Percentiles rank a stretch among this genome's conserved stretches.
Conservation (phyloP, 2,888 invertebrate genomes). For the Dorcus parallelipipedus region DNA sequence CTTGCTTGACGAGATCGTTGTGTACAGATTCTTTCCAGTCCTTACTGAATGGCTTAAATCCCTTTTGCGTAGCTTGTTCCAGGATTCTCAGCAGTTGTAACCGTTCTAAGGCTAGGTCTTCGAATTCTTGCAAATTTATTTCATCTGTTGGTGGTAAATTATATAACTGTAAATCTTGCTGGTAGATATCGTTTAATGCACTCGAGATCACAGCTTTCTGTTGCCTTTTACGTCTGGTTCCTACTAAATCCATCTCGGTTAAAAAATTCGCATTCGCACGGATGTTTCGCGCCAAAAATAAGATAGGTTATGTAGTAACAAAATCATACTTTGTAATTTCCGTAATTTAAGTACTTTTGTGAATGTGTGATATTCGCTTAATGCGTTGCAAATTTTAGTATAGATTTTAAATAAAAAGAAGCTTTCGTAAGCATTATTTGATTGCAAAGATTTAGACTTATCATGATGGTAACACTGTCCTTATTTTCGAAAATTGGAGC, state of each 20-base stretch:
- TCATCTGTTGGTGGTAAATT: constrained; percentile 68
- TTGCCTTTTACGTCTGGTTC: constrained; percentile 31
- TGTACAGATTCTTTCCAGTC: constrained; percentile 66
- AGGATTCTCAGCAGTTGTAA: constrained; percentile 74
- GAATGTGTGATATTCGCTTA: no score
- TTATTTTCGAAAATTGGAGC: no score
- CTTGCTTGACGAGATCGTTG: constrained; percentile 64
- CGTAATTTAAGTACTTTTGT: no score
- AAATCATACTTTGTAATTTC: no score
- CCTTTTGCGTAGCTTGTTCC: constrained; percentile 68
- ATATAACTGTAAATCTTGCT: constrained; percentile 78
- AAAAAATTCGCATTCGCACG: no score
- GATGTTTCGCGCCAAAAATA: no score
- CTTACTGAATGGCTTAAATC: constrained; percentile 59
- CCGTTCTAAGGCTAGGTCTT: constrained; percentile 81
- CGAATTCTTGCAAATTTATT: constrained; percentile 79
- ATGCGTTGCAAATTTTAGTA: no score
- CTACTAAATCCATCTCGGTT: constrained; percentile 19
- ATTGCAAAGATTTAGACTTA: no score
- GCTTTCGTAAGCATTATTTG: no score
- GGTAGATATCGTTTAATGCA: constrained; percentile 58
- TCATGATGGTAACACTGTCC: no score
- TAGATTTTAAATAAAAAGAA: no score
- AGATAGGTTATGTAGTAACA: no score
- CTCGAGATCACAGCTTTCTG: constrained; percentile 34